Evolutionary conservation across 2,888 invertebrate genomes (phyloP).

Genomic region (Chouioia cunea): DNA sequence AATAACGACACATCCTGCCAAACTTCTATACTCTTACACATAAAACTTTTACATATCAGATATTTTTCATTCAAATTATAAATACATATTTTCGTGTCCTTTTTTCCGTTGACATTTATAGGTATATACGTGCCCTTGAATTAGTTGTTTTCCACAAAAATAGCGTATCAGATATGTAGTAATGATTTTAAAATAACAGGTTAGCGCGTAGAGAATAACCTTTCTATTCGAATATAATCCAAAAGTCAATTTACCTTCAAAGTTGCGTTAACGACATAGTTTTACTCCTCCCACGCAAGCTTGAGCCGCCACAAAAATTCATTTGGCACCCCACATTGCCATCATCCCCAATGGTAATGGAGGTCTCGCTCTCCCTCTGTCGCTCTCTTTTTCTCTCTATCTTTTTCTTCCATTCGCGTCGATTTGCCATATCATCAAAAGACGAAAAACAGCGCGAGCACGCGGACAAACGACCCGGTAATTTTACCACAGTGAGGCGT

Average conservation of each 20-base stretch:
- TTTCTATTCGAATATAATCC: background rate
- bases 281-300: background rate
- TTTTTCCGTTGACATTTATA: too few species aligned
- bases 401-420: background rate
- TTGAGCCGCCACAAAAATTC: slow-evolving; percentile 15
- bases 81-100: too few species aligned
- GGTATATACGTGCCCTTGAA: too few species aligned
- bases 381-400: background rate
- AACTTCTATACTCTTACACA: too few species aligned
- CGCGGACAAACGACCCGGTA: slow-evolving; percentile 26
- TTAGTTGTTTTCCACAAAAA: too few species aligned
- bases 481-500: slow-evolving; percentile 37
- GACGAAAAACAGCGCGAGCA: slow-evolving; percentile 34
- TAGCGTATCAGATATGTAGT: too few species aligned
- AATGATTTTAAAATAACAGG: too few species aligned
- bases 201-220: too few species aligned
- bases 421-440: slow-evolving; percentile 23
- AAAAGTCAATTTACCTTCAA: slow-evolving; percentile 18
- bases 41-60: too few species aligned
- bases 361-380: background rate
- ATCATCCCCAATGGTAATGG: slow-evolving; percentile 18
- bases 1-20: too few species aligned
- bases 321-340: slow-evolving; percentile 20
- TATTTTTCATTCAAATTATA: too few species aligned
- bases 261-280: background rate